These are phyloP conservation scores for Helobdella robusta DNA, from an alignment of 2,888 invertebrate genomes.

Conservation along the genomic window DNA sequence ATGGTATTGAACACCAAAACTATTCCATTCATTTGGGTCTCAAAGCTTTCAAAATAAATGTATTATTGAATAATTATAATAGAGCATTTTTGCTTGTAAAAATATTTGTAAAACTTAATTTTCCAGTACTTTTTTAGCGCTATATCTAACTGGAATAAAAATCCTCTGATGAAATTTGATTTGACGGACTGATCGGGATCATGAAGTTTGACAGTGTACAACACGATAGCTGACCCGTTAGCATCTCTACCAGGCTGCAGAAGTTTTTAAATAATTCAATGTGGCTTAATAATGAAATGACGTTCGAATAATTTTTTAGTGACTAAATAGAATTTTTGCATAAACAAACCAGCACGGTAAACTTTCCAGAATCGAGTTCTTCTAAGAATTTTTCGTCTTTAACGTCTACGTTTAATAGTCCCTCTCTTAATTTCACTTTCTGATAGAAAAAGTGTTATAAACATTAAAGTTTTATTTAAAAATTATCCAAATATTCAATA, in stretches of 20 bases:
- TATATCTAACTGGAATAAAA: slow-evolving; percentile 71
- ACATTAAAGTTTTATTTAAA: too few relatives aligned
- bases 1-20: slow-evolving; percentile 98
- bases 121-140: slow-evolving; percentile 64
- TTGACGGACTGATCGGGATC: slow-evolving; percentile 70
- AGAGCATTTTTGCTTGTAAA: too few relatives aligned
- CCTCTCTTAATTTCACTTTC: background rate
- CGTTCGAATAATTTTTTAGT: background rate
- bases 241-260: slow-evolving; percentile 75
- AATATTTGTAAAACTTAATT: too few relatives aligned
- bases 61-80: too few relatives aligned
- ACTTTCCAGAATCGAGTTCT: slow-evolving; percentile 9
- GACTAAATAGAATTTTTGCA: background rate
- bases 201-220: slow-evolving; percentile 87
- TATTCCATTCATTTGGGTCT: slow-evolving; percentile 84
- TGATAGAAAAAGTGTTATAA: background rate
- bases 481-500: too few relatives aligned
- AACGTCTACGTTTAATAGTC: background rate
- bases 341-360: slow-evolving; percentile 6
- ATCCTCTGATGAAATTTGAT: slow-evolving; percentile 80
- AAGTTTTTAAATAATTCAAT: too few relatives aligned
- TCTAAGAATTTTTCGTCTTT: background rate
- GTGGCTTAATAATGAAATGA: too few relatives aligned
- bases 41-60: slow-evolving; percentile 57
- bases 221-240: slow-evolving; percentile 83